These are phyloP conservation scores for Apodemus sylvaticus DNA, from an alignment of 2,113 vertebrate genomes.

Conservation along the genomic window DNA sequence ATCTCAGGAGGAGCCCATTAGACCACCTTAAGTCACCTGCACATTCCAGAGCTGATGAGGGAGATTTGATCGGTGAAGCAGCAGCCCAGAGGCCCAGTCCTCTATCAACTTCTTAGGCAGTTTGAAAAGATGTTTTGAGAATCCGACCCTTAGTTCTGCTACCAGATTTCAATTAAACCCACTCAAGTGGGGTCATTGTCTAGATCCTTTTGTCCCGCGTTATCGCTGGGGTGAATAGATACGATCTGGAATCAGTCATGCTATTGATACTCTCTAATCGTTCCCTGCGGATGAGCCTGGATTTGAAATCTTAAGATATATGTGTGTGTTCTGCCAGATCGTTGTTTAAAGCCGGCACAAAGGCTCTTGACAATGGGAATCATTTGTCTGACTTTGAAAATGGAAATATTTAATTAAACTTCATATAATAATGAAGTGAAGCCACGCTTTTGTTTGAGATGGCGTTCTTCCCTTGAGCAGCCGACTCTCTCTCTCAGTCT, in stretches of 20 bases:
- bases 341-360: conserved; percentile 35
- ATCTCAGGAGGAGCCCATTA: too few species aligned
- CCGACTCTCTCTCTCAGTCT: background rate
- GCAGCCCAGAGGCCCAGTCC: background rate
- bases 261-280: background rate
- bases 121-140: background rate
- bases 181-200: background rate
- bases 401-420: conserved; percentile 72
- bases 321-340: background rate
- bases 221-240: background rate
- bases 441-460: conserved; percentile 60
- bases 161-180: conserved; percentile 38
- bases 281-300: background rate
- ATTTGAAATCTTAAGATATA: conserved; percentile 31
- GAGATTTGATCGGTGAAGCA: background rate
- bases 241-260: background rate
- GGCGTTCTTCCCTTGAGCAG: conserved; percentile 65
- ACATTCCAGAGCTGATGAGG: background rate
- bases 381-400: conserved; percentile 71
- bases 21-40: background rate
- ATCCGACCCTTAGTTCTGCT: background rate
- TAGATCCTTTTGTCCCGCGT: conserved; percentile 33
- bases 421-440: conserved; percentile 63
- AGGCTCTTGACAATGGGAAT: conserved; percentile 55
- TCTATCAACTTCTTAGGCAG: background rate